Evolutionary conservation across 2,113 vertebrate genomes (phyloP).

Genomic region (Syngnathoides biaculeatus): DNA sequence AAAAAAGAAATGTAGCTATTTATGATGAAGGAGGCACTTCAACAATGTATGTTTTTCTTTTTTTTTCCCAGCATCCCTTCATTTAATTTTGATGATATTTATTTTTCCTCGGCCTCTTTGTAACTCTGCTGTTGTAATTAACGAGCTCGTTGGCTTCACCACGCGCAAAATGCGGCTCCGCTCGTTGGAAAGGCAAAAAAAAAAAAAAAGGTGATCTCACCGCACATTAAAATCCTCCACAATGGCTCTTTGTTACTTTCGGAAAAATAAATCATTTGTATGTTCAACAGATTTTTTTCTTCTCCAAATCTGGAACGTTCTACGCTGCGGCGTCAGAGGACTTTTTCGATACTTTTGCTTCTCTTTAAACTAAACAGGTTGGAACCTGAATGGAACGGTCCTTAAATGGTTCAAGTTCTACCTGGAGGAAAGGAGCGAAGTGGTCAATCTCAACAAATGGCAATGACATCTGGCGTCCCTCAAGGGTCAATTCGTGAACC

Average conservation of each 20-base stretch:
- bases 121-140: neutral
- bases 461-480: too few species aligned
- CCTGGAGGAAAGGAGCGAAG: too few species aligned
- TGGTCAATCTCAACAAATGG: too few species aligned
- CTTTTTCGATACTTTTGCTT: too few species aligned
- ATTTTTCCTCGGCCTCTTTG: neutral
- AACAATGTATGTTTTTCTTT: constrained; percentile 8
- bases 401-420: too few species aligned
- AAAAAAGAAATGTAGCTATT: neutral
- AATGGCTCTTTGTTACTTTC: constrained; percentile 3
- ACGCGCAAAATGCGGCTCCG: neutral
- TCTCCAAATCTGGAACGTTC: neutral
- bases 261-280: constrained; percentile 1
- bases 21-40: neutral
- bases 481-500: too few species aligned
- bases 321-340: neutral
- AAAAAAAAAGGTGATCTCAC: constrained; percentile 1
- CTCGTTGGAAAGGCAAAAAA: too few species aligned
- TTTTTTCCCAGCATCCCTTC: neutral
- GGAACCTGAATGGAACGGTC: too few species aligned
- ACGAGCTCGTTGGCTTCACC: neutral
- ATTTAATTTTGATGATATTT: neutral
- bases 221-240: neutral
- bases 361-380: too few species aligned
- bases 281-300: neutral